Conservation (phyloP, 2,113 vertebrate genomes). For the Elephas maximus region DNA sequence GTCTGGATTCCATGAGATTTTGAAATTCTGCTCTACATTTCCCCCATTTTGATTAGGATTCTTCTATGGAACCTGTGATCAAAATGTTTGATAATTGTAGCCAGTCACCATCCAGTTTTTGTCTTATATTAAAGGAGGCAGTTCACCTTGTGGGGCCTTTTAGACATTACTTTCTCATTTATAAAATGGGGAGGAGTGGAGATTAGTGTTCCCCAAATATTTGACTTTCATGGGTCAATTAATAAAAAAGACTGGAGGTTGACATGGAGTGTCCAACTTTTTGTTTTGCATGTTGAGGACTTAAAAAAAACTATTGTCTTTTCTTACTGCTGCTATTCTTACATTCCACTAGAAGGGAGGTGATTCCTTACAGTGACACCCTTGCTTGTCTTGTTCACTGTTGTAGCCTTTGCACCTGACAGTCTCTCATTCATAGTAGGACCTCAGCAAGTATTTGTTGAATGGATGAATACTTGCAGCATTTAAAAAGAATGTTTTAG, state of each 20-base stretch:
- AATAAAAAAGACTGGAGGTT: neutral
- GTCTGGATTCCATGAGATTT: neutral
- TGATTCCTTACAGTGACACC: neutral
- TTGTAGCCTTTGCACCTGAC: neutral
- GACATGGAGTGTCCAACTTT: neutral
- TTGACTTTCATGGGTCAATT: neutral
- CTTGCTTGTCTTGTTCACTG: neutral
- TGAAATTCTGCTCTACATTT: neutral
- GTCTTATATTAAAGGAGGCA: neutral
- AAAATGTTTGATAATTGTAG: neutral
- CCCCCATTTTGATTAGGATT: neutral
- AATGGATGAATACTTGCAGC: neutral
- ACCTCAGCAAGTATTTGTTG: neutral
- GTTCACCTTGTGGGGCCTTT: neutral
- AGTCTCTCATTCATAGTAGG: neutral
- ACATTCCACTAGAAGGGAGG: neutral
- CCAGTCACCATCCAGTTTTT: neutral
- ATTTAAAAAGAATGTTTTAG: conserved; percentile 41
- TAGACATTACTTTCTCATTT: neutral
- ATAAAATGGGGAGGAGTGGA: neutral
- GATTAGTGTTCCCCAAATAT: conserved; percentile 38
- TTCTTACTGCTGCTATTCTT: neutral
- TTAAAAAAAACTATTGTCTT: conserved; percentile 13
- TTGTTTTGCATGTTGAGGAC: conserved; percentile 30
- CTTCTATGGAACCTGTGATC: neutral